Evolutionary conservation across 2,797 vertebrate genomes (phyloP), one percentile per base, ranked within the genome.

Genomic region (Sylvia borin): DNA sequence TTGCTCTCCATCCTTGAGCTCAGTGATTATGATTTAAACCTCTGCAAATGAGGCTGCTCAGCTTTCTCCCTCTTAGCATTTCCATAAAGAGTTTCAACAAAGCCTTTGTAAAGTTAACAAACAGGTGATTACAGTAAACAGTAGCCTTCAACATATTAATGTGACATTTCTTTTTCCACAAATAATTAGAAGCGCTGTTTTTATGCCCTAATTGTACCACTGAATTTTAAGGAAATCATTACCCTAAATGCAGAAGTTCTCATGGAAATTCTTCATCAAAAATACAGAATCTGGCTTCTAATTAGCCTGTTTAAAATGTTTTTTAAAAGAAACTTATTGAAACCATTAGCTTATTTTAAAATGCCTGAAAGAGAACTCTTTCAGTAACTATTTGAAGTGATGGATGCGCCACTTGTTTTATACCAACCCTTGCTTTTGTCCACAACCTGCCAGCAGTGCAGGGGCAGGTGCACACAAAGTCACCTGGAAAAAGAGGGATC

Each of bases 1-100:
- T 90, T 85, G 65, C 43, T 85, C 48, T 82, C 79, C 80, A 76
- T 90, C 85, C 73, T 86, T 58, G 67, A 89, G 67, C 93, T 89
- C 92, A 67, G 27, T 79, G 60, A 83, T 47, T 45, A 47, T 38
- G 40, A 60, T 64, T 94, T 79, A 62, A 53, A 78, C 80, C 60
- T 92, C 86, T 74, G 65, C 66, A 71, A 65, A 91, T 19, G 50
- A 83, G 88, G 71, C 79, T 66, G 58, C 64, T 92, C 40, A 54
- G 53, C 65, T 72, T 92, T 50, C 55, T 79, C 76, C 67, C 60
- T 85, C 71, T 29, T 25, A 11, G 27, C 76, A 76, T 79, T 88
- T 83, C 79, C 91, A 67, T 15, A 17, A 83, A 68, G 65, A 80
- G 47, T 76, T 73, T 92, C 55, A 83, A 72, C 48, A 79, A 79